phyloP scores from a whole-genome alignment of 2,888 invertebrate genomes.

The Glomeris marginata region DNA sequence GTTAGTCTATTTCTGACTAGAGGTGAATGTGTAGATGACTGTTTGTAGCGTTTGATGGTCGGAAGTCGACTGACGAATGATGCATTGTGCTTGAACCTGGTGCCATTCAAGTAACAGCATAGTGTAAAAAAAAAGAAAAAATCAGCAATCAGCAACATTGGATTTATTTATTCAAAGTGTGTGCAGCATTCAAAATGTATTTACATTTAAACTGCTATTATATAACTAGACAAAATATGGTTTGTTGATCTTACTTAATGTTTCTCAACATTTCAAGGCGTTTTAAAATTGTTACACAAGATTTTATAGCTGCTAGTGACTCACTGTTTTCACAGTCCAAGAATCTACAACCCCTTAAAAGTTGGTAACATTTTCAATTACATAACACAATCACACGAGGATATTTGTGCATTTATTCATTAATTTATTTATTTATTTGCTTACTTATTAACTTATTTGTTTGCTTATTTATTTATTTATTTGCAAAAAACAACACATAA shows the following conservation, averaged over 20 bases:
- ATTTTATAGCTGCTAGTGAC: too few relatives aligned
- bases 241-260: background rate
- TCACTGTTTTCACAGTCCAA: too few relatives aligned
- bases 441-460: too few relatives aligned
- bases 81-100: constrained; percentile 80
- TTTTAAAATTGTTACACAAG: too few relatives aligned
- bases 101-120: constrained; percentile 23
- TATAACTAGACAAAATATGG: background rate
- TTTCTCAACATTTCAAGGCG: too few relatives aligned
- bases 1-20: constrained; percentile 10
- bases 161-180: background rate
- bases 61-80: constrained; percentile 83
- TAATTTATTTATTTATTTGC: too few relatives aligned
- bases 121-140: constrained; percentile 1
- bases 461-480: too few relatives aligned
- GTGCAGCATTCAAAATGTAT: background rate
- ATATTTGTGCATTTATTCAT: too few relatives aligned
- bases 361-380: too few relatives aligned
- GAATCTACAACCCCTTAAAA: too few relatives aligned
- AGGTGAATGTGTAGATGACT: constrained; percentile 20
- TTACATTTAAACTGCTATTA: background rate
- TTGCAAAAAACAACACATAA: too few relatives aligned
- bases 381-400: too few relatives aligned
- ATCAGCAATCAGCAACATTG: background rate
- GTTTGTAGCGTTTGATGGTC: constrained; percentile 50